These are phyloP conservation scores for Merluccius polli DNA, from an alignment of 2,797 vertebrate genomes.

Conservation along the genomic window DNA sequence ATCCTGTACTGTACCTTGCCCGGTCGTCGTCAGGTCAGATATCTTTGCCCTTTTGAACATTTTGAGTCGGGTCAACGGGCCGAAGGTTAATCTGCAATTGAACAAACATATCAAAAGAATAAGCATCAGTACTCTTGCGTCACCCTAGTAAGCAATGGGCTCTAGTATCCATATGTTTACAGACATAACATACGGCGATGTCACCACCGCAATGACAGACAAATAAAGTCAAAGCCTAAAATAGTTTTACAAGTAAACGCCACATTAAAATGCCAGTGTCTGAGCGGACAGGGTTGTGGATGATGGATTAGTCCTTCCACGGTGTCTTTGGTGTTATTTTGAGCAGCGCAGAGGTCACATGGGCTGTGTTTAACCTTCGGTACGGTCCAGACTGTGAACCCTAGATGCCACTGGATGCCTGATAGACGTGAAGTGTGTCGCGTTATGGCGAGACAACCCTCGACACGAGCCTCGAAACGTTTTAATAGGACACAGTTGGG, in stretches of 20 bases:
- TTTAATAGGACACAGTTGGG: not conserved
- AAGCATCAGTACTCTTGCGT: too few relatives aligned
- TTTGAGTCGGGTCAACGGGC: conserved; percentile 24
- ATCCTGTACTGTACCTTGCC: conserved; percentile 50
- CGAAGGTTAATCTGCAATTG: conserved; percentile 34
- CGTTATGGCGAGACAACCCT: too few relatives aligned
- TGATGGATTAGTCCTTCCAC: not conserved
- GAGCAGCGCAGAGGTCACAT: not conserved
- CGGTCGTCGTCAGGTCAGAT: conserved; percentile 26
- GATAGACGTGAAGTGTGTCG: not conserved
- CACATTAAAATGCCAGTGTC: not conserved
- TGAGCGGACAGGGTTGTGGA: not conserved
- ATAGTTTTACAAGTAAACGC: conserved; percentile 7
- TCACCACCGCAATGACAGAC: not conserved
- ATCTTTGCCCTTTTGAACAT: conserved; percentile 65
- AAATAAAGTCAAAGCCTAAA: conserved; percentile 2
- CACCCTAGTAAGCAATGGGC: not conserved
- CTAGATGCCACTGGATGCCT: not conserved
- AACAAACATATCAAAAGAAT: conserved; percentile 11
- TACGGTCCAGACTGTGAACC: not conserved
- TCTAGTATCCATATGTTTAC: not conserved
- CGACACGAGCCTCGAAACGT: not conserved
- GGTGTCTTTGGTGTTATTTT: conserved; percentile 1
- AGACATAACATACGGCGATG: not conserved
- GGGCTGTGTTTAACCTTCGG: not conserved